These are phyloP conservation scores for Leuctra nigra DNA, from an alignment of 2,888 invertebrate genomes.

Conservation along the genomic window DNA sequence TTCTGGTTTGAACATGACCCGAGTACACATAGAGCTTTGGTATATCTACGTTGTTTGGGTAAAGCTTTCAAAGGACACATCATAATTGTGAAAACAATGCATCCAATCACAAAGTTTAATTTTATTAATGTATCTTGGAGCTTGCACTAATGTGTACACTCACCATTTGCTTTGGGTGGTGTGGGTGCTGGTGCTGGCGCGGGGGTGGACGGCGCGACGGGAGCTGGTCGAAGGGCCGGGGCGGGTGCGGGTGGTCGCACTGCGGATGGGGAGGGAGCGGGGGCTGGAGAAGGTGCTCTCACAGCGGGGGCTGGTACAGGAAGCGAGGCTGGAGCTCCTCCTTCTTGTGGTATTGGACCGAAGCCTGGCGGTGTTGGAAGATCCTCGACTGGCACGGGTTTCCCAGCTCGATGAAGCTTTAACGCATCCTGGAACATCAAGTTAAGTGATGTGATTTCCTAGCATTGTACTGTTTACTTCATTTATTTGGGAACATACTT, in stretches of 20 bases:
- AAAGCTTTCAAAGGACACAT: no score
- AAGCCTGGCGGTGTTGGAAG: constrained; percentile 70
- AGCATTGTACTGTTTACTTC: no score
- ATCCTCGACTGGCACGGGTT: constrained; percentile 67
- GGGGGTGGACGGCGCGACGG: constrained; percentile 5
- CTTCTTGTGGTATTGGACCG: constrained; percentile 49
- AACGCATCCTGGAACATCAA: no score
- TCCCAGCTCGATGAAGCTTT: constrained; percentile 61
- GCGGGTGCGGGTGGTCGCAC: constrained; percentile 27
- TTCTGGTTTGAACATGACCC: no score
- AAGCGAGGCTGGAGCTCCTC: constrained; percentile 28
- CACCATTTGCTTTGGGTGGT: constrained; percentile 15
- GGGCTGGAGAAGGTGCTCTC: constrained; percentile 18
- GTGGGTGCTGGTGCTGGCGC: constrained; percentile 22
- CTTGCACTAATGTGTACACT: constrained; percentile 2
- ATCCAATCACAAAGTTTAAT: neutral
- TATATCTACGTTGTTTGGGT: no score
- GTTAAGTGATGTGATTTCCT: no score
- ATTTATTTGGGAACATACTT: neutral
- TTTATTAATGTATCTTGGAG: neutral
- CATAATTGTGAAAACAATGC: no score
- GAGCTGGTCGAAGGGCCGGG: constrained; percentile 18
- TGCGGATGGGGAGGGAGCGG: constrained; percentile 27
- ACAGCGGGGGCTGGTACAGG: constrained; percentile 24
- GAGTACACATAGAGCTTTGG: no score